These are phyloP conservation scores for Matsumyia berberina DNA, from an alignment of 2,888 invertebrate genomes.

Conservation along the genomic window DNA sequence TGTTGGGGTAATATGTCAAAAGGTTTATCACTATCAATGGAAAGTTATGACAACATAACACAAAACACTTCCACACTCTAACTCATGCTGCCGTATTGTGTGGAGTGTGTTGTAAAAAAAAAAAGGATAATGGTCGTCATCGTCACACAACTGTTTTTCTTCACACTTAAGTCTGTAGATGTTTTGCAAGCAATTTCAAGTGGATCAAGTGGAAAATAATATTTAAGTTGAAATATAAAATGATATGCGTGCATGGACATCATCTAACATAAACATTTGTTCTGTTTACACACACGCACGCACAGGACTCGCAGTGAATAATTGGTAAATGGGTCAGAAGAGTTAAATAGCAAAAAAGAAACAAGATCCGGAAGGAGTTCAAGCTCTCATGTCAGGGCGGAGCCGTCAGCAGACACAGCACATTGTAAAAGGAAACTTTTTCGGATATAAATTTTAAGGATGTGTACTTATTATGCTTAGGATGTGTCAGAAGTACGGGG, in stretches of 20 bases:
- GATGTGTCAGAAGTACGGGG: conserved; percentile 31
- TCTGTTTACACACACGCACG: conserved; percentile 28
- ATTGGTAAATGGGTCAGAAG: conserved; percentile 73
- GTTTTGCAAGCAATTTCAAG: conserved; percentile 53
- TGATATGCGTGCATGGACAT: conserved; percentile 65
- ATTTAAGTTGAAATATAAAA: conserved; percentile 59
- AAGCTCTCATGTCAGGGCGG: conserved; percentile 44
- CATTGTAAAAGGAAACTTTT: conserved; percentile 58
- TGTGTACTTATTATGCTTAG: conserved; percentile 40
- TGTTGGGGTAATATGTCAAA: conserved; percentile 57
- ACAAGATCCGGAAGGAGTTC: conserved; percentile 15
- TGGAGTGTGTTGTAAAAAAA: not conserved
- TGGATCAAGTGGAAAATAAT: conserved; percentile 68
- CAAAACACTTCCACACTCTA: conserved; percentile 25
- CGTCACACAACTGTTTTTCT: conserved; percentile 31
- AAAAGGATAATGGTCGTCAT: conserved; percentile 64
- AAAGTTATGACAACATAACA: conserved; percentile 63
- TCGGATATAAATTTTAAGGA: conserved; percentile 54
- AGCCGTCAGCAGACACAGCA: conserved; percentile 13
- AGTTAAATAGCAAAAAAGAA: conserved; percentile 46
- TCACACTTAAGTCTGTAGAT: conserved; percentile 13
- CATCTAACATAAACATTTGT: conserved; percentile 55
- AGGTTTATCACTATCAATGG: conserved; percentile 69
- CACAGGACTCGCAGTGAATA: conserved; percentile 50
- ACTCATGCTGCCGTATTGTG: no score